Evolutionary conservation across 2,113 vertebrate genomes (phyloP), one percentile per base, ranked within the genome.

Genomic region (Phyllopteryx taeniolatus): DNA sequence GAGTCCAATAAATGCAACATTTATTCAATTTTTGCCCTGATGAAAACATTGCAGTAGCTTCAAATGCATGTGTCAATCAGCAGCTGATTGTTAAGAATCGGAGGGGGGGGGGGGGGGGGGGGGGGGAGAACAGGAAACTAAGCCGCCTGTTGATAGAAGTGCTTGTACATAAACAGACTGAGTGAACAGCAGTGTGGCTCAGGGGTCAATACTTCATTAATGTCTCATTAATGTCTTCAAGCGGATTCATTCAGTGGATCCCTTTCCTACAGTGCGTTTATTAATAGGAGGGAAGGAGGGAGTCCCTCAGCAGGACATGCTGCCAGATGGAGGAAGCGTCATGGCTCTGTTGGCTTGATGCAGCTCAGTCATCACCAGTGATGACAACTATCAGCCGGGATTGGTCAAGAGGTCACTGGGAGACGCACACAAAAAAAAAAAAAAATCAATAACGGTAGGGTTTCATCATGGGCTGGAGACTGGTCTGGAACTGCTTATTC

Each of bases 181-280:
- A 0, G 44, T 0, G 78, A 82, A 81, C 84, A 86, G 87, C 83
- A 61, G 75, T 31, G 70, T 64, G 49, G 87, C 68, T 81, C 85
- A 89, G 79, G 84, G 89, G 83, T 86, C 87, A 87, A 77, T 82
- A 76, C 86, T 89, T 86, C 82, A 83, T 90, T 90, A 86, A 84
- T 86, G 84, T 87, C 83, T 83, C 83, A 89, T 87, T 88, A 87
- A 89, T 86, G 85, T 86, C 85, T 76, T 84, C 87, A 78, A 81
- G 87, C 82, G 80, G 86, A 87, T 88, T 85, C 83, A 88, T 88
- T 90, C 86, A 85, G 83, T 81, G 73, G 79, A 80, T 79, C 79
- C 79, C 71, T 84, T 89, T 86, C 82, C 82, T 83, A 83, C 79
- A 53, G 73, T 63, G 59, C 31, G 79, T 65, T 80, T 83, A 78